phyloP scores from a whole-genome alignment of 2,888 invertebrate species.

The Seira sanloemensis region DNA sequence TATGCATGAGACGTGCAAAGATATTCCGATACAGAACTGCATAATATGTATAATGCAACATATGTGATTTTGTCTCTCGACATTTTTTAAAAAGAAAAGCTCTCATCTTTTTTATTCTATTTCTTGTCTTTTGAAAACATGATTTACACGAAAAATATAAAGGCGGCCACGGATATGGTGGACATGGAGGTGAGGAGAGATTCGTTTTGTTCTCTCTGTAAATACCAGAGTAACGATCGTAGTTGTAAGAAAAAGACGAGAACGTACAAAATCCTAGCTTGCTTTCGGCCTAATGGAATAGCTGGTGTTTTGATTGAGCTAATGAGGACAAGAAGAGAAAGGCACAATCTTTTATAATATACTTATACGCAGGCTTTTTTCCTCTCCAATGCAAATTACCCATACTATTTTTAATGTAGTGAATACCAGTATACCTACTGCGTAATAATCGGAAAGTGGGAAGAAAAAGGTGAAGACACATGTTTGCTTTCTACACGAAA shows the following conservation, averaged over 20 bases:
- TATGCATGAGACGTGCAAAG: background rate
- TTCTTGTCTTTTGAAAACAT: constrained; percentile 28
- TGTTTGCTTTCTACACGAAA: background rate
- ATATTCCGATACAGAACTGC: background rate
- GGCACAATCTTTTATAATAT: background rate
- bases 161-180: constrained; percentile 61
- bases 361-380: background rate
- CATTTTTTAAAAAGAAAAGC: constrained; percentile 13
- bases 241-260: background rate
- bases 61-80: background rate
- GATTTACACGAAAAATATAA: constrained; percentile 31
- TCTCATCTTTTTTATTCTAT: background rate
- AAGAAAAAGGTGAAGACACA: background rate
- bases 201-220: background rate
- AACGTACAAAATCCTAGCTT: no score
- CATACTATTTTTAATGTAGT: background rate
- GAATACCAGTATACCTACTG: background rate
- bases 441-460: background rate
- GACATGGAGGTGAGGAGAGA: constrained; percentile 50
- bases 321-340: background rate
- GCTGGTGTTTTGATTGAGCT: background rate
- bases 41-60: constrained; percentile 6
- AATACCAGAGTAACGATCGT: background rate
- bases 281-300: no score
- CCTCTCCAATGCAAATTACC: background rate